phyloP scores from a whole-genome alignment of 1,140 invertebrate species.

The Danaus melanippus region DNA sequence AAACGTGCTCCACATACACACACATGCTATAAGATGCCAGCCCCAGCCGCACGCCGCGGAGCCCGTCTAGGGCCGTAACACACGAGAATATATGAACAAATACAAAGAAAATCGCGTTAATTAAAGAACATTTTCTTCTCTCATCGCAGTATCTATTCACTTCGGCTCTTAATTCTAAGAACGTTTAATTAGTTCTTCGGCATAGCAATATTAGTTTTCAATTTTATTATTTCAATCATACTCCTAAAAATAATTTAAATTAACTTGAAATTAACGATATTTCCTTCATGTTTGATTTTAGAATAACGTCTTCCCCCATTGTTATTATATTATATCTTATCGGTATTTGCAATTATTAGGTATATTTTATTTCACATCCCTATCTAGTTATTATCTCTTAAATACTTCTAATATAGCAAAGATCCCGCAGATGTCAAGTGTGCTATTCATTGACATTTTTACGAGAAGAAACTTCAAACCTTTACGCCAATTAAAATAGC shows the following conservation, averaged over 20 bases:
- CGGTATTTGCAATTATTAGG: too few species aligned
- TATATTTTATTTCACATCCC: conserved; percentile 7
- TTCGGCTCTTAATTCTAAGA: conserved; percentile 14
- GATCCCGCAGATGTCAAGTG: conserved; percentile 39
- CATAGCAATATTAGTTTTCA: conserved; percentile 34
- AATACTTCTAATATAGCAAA: conserved; percentile 27
- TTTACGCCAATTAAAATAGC: conserved; percentile 69
- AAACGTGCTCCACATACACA: conserved; percentile 61
- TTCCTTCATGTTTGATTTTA: too few species aligned
- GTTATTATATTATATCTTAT: too few species aligned
- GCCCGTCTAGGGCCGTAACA: conserved; percentile 9
- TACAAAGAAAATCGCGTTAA: conserved; percentile 29
- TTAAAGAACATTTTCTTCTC: conserved; percentile 46
- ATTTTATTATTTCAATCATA: conserved; percentile 25
- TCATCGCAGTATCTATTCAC: conserved; percentile 12
- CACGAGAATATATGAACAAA: conserved; percentile 17
- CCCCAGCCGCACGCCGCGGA: conserved; percentile 6
- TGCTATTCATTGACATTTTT: conserved; percentile 55
- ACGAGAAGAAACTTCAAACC: conserved; percentile 46
- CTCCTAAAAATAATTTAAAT: too few species aligned
- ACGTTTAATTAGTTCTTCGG: conserved; percentile 37
- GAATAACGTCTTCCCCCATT: too few species aligned
- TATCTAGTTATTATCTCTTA: conserved; percentile 10
- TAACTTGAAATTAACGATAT: too few species aligned
- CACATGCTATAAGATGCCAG: conserved; percentile 11